These are phyloP conservation scores for Tribolium freemani DNA, from an alignment of 2,888 invertebrate species.

Conservation along the genomic window DNA sequence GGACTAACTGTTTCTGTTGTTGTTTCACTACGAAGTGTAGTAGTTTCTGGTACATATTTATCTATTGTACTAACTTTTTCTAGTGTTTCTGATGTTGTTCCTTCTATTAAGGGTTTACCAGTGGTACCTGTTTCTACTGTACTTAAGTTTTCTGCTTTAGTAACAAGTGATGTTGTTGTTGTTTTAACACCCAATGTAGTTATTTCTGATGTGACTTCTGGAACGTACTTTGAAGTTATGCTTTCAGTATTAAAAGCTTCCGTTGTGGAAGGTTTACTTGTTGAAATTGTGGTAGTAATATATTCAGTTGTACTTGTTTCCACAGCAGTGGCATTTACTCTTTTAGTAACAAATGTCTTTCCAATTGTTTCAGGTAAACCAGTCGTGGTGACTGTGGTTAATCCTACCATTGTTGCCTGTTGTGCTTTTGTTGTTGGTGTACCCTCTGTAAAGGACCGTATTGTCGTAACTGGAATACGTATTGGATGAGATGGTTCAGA, in stretches of 20 bases:
- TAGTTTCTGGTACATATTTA: too few relatives aligned
- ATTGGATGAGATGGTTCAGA: too few relatives aligned
- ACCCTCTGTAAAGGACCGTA: too few relatives aligned
- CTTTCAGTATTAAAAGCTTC: not conserved
- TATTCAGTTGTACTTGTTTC: not conserved
- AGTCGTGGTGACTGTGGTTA: too few relatives aligned
- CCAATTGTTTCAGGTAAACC: too few relatives aligned
- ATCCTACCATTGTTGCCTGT: too few relatives aligned
- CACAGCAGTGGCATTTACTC: not conserved
- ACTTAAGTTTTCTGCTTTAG: not conserved
- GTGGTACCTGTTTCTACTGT: not conserved
- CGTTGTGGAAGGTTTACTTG: not conserved
- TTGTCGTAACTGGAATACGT: too few relatives aligned
- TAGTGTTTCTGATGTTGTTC: not conserved
- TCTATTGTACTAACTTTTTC: not conserved
- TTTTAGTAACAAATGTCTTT: not conserved
- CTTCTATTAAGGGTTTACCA: not conserved
- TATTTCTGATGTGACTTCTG: not conserved
- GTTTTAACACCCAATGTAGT: not conserved
- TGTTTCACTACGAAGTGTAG: too few relatives aligned
- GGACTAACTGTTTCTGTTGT: too few relatives aligned
- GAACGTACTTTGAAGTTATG: not conserved
- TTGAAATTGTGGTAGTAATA: not conserved
- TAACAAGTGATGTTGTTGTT: not conserved
- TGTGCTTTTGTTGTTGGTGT: too few relatives aligned